Conservation (phyloP, 2,113 vertebrate genomes). For the human region DNA sequence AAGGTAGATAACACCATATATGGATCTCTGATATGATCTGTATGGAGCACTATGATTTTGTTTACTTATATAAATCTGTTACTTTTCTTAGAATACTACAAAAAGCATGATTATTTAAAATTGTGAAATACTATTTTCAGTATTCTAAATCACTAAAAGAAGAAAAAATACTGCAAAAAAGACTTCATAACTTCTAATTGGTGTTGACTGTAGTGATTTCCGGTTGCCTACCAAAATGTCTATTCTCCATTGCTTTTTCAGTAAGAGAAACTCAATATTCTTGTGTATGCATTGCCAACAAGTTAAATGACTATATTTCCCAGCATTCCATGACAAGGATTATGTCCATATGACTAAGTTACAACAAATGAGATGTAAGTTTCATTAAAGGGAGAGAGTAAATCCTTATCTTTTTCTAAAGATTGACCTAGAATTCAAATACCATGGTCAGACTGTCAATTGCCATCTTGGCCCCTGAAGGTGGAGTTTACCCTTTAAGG, state of each 20-base stretch:
- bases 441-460: fast-evolving
- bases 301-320: neutral
- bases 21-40: neutral
- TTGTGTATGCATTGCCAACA: neutral
- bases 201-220: neutral
- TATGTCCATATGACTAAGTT: neutral
- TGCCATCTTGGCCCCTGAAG: neutral
- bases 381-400: neutral
- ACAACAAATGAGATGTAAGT: neutral
- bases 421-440: neutral
- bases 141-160: neutral
- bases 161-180: neutral
- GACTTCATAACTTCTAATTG: neutral
- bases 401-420: neutral
- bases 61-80: neutral
- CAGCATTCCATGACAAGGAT: neutral
- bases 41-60: neutral
- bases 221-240: neutral
- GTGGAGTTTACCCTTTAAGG: neutral
- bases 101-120: neutral
- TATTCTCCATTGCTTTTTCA: neutral
- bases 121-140: neutral
- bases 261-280: neutral
- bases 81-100: neutral
- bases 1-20: neutral